Percentiles rank a stretch among this genome's conserved stretches.
Evolutionary conservation across 2,113 vertebrate genomes (phyloP).

Genomic region (Alexandromys fortis): DNA sequence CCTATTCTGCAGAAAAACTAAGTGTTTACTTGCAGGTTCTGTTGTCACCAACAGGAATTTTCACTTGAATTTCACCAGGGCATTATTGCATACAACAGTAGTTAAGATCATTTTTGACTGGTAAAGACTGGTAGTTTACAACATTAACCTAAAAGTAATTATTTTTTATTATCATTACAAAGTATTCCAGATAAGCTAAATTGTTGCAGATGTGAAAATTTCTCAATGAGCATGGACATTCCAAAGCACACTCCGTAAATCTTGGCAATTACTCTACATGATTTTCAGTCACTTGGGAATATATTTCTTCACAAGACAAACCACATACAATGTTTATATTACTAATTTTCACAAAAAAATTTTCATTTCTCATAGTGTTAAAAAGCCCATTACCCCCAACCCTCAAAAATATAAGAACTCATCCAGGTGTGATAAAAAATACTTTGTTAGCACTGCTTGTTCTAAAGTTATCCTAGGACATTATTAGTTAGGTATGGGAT

Average conservation of each 20-base stretch:
- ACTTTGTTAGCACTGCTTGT: not conserved
- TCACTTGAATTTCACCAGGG: not conserved
- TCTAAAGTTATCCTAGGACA: not conserved
- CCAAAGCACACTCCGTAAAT: not conserved
- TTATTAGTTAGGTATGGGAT: not conserved
- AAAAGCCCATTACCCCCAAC: not conserved
- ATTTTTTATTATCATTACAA: not conserved
- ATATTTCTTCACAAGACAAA: not conserved
- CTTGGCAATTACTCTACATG: not conserved
- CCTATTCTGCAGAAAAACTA: not conserved
- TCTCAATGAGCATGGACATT: not conserved
- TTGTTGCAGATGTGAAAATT: not conserved
- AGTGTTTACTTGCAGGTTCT: not conserved
- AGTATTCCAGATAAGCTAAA: not conserved
- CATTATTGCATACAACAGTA: not conserved
- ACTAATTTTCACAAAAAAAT: not conserved
- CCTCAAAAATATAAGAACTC: not conserved
- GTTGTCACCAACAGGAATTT: not conserved
- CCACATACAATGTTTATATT: not conserved
- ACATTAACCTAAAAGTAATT: not conserved
- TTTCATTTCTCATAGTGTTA: not conserved
- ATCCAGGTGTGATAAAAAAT: not conserved
- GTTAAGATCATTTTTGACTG: not conserved
- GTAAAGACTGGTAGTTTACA: not conserved
- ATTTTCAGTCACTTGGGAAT: not conserved